Conservation (phyloP, 2,113 vertebrate species). For the Hyaena hyaena region DNA sequence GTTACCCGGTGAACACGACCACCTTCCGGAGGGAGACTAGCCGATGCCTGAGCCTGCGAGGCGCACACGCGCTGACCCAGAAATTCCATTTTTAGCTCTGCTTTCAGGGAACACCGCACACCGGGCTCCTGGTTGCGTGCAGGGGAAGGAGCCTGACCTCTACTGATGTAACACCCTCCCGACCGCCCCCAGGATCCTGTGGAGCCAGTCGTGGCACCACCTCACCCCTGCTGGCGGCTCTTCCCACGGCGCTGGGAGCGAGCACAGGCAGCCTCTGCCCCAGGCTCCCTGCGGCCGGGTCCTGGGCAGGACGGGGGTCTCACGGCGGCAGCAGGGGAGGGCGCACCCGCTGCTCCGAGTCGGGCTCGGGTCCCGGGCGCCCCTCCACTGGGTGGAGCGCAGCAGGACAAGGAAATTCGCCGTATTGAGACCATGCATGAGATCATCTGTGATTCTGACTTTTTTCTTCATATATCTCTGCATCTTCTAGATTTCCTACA, state of each 20-base stretch:
- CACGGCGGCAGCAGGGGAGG: not conserved
- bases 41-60: too few species aligned
- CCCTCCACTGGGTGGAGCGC: not conserved
- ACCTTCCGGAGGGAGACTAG: not conserved
- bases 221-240: not conserved
- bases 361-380: rapidly evolving
- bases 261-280: not conserved
- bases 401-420: not conserved
- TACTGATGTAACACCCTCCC: too few species aligned
- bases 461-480: not conserved
- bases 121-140: too few species aligned
- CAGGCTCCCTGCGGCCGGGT: rapidly evolving
- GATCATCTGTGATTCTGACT: rapidly evolving
- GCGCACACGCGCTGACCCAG: not conserved
- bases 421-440: not conserved
- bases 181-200: rapidly evolving
- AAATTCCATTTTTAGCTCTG: not conserved
- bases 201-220: rapidly evolving
- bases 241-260: too few species aligned
- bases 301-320: not conserved
- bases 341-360: not conserved
- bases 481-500: not conserved
- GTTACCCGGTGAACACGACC: not conserved
- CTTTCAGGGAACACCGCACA: not conserved
- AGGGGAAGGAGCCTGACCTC: too few species aligned